Evolutionary conservation across 2,888 invertebrate genomes (phyloP).

Genomic region (Criorhina ranunculi): DNA sequence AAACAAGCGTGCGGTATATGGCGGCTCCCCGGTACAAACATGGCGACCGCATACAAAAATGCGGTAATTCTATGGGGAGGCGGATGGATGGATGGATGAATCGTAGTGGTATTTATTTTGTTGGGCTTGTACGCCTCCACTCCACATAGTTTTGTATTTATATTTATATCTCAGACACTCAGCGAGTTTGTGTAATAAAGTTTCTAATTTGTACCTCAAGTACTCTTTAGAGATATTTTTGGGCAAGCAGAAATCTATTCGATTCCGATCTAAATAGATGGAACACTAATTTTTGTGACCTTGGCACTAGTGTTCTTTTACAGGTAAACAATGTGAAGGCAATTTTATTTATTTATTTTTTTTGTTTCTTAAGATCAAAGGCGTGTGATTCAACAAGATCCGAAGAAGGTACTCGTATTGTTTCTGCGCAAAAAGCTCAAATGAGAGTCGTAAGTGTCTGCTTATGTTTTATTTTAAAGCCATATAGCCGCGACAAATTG

Average conservation of each 20-base stretch:
- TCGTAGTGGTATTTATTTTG: too few species aligned
- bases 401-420: background rate
- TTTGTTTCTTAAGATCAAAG: conserved; percentile 4
- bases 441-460: background rate
- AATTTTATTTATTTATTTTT: background rate
- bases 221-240: conserved; percentile 11
- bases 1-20: conserved; percentile 64
- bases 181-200: conserved; percentile 5
- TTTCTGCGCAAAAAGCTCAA: conserved; percentile 2
- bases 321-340: conserved; percentile 8
- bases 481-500: background rate
- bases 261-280: conserved; percentile 7
- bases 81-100: conserved; percentile 15
- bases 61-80: conserved; percentile 66
- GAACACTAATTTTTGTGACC: conserved; percentile 30
- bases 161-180: conserved; percentile 4
- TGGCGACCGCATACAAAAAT: conserved; percentile 57
- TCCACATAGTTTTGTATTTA: conserved; percentile 9
- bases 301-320: conserved; percentile 28
- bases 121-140: conserved; percentile 2
- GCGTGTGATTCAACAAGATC: conserved; percentile 12
- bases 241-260: background rate
- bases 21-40: conserved; percentile 56
- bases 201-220: conserved; percentile 3
- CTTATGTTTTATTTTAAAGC: background rate